Evolutionary conservation across 2,888 invertebrate genomes (phyloP), one percentile per base, ranked within the genome.

Genomic region (Hirtodrosophila trivittata): DNA sequence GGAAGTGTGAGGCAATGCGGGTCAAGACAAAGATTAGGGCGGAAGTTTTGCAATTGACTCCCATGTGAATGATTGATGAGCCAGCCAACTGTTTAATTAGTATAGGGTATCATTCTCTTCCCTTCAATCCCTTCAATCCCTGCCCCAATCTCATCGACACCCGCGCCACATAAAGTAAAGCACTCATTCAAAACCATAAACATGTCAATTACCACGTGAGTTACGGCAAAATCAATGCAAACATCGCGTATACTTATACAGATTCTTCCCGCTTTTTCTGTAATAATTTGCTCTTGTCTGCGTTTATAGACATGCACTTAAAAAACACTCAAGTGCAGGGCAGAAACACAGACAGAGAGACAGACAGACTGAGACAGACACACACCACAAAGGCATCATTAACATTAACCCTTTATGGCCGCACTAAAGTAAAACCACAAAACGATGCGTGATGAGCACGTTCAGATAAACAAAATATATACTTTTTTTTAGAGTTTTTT

Each of bases 401-500:
- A 78, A 76, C 77, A 78, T 78, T 78, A 78, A 84, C 84, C 84
- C 84, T 84, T 78, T 84, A 78, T 69, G 84, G 78, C 75, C 71
- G 84, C 84, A 81, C 75, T 78, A 78, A 78, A 78, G 75, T 66
- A 66, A 75, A 63, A 66, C 83, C 81, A 81, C 81, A 81, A 83
- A 85, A 84, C 83, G 76, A 75, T 72, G 81, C 86, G 66, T 82
- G 81, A 82, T 81, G 81, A 85, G 86, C 86, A 85, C 86, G 86
- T 81, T 83, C 69, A 85, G 81, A 81, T 81, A 81, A 81, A 82
- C 80, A 84, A 73, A 56, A 70, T 52, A 60, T 25, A 25, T 1
- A 16, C n/a, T 39, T 45, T 49, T 56, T 69, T 62, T 35, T 50
- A 7, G 45, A 28, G 9, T 21, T n/a, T 49, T 25, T 50, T 49